phyloP scores from a whole-genome alignment of 1,140 invertebrate species.

The Notospermus geniculatus region DNA sequence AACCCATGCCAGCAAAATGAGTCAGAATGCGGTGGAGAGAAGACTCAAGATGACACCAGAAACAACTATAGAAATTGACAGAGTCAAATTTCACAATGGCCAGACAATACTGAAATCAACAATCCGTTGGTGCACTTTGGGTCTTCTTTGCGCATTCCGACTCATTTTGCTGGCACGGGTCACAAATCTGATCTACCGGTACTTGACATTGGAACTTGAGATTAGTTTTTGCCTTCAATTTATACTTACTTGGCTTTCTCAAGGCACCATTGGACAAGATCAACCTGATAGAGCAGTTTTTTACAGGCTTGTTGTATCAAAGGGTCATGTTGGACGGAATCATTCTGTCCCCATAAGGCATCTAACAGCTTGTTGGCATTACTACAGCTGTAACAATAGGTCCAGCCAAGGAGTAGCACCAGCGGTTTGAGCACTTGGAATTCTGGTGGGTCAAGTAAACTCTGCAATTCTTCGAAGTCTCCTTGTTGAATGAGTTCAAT shows the following conservation, averaged over 20 bases:
- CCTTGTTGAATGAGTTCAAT: constrained; percentile 35
- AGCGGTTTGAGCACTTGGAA: constrained; percentile 43
- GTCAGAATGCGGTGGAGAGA: too few species aligned
- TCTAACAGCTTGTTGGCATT: constrained; percentile 41
- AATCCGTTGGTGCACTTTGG: too few species aligned
- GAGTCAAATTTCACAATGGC: too few species aligned
- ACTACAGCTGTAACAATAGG: constrained; percentile 34
- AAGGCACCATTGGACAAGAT: constrained; percentile 50
- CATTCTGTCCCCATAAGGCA: constrained; percentile 30
- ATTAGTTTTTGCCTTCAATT: too few species aligned
- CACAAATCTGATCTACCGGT: too few species aligned
- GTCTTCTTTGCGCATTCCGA: too few species aligned
- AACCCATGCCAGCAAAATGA: too few species aligned
- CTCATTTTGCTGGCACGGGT: too few species aligned
- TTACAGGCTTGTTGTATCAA: constrained; percentile 35
- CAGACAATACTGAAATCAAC: too few species aligned
- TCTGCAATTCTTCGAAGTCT: constrained; percentile 32
- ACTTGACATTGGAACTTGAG: too few species aligned
- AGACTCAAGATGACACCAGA: too few species aligned
- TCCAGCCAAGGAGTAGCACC: constrained; percentile 47
- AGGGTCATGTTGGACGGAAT: constrained; percentile 2
- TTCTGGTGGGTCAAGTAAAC: constrained; percentile 39
- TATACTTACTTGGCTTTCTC: constrained; percentile 40
- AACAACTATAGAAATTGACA: too few species aligned
- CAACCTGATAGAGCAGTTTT: constrained; percentile 50